Conservation (phyloP, 2,797 vertebrate species). For the Loriculus beryllinus region DNA sequence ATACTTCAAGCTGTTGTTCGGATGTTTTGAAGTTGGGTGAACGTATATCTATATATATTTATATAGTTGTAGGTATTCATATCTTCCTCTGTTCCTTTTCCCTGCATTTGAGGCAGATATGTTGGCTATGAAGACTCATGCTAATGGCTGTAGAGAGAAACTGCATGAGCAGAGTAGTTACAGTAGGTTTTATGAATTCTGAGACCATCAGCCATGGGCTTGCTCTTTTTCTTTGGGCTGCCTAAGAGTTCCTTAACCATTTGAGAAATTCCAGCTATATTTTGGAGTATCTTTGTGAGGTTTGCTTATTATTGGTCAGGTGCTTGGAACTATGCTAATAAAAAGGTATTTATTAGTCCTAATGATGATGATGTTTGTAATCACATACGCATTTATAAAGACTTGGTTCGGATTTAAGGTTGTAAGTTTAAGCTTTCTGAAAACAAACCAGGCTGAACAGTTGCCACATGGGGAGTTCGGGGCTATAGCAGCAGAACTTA, state of each 20-base stretch:
- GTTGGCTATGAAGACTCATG: neutral
- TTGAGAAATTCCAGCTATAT: neutral
- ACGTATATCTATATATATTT: neutral
- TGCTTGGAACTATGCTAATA: neutral
- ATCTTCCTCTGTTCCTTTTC: neutral
- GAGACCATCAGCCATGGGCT: neutral
- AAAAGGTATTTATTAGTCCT: neutral
- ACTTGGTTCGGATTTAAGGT: neutral
- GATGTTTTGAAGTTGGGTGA: neutral
- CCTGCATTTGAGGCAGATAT: neutral
- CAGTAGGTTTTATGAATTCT: neutral
- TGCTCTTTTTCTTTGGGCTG: neutral
- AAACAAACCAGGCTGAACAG: neutral
- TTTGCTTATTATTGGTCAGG: neutral
- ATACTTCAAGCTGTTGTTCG: constrained; percentile 24
- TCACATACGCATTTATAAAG: neutral
- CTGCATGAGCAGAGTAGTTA: neutral
- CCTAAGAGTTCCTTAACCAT: neutral
- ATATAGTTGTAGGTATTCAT: neutral
- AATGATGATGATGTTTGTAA: neutral
- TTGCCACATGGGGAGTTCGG: neutral
- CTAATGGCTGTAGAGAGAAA: neutral
- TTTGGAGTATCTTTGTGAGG: neutral
- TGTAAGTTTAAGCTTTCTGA: neutral
- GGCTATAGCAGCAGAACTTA: neutral